Evolutionary conservation across 2,797 vertebrate species (phyloP).

Genomic region (Okamejei kenojei): DNA sequence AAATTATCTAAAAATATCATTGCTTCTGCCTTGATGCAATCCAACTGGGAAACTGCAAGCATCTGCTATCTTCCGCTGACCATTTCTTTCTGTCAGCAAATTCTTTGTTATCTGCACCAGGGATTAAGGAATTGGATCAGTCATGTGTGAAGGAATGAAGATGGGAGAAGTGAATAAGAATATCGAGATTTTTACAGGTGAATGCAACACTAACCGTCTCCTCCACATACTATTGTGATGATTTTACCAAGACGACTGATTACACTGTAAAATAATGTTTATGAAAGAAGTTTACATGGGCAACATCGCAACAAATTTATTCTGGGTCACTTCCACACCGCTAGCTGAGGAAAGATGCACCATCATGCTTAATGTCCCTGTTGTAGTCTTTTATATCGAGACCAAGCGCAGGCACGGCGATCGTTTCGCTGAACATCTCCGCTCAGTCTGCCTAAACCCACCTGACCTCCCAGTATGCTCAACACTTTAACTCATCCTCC

Average conservation of each 20-base stretch:
- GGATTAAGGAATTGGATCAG: constrained; percentile 20
- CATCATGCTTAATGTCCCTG: not conserved
- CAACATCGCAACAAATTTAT: not conserved
- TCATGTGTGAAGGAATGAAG: not conserved
- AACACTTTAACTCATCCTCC: too few relatives aligned
- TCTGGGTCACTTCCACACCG: not conserved
- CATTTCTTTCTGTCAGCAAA: not conserved
- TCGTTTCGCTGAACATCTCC: too few relatives aligned
- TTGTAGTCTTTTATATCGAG: not conserved
- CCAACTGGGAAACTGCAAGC: not conserved
- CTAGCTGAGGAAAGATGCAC: not conserved
- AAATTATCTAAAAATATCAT: not conserved
- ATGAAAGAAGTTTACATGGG: not conserved
- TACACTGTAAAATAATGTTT: not conserved
- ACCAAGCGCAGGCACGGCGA: too few relatives aligned
- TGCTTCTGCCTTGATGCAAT: not conserved
- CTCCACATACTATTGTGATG: too few relatives aligned
- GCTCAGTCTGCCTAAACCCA: too few relatives aligned
- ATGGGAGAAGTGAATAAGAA: not conserved
- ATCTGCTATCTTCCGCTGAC: not conserved
- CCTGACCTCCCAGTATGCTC: too few relatives aligned
- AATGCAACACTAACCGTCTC: not conserved
- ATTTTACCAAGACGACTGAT: not conserved
- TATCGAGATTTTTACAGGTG: not conserved
- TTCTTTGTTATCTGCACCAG: not conserved